A percentile compares a stretch with the other conserved stretches of the same genome.
These are phyloP conservation scores for Alloscopus bannaensis DNA, from an alignment of 2,888 invertebrate genomes.

Conservation along the genomic window DNA sequence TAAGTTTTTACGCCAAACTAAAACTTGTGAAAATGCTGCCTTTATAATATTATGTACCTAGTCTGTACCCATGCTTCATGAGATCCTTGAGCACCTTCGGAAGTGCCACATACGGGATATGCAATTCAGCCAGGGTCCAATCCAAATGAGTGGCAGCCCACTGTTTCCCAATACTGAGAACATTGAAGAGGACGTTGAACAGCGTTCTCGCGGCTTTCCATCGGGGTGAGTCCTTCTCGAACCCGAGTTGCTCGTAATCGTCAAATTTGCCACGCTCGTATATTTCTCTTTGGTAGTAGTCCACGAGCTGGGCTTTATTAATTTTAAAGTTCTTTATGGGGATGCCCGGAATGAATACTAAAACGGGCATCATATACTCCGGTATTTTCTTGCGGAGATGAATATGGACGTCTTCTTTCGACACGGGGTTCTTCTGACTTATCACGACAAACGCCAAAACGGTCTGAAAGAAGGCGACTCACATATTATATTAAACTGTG, in stretches of 20 bases:
- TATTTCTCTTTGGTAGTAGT: conserved; percentile 13
- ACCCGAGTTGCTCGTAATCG: neutral
- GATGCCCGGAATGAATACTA: conserved; percentile 21
- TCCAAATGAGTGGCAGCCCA: conserved; percentile 6
- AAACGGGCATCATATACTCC: conserved; percentile 18
- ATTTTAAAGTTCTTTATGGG: conserved; percentile 30
- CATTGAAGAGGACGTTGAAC: neutral
- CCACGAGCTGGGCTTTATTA: conserved; percentile 3
- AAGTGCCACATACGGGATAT: neutral
- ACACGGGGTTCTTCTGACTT: neutral
- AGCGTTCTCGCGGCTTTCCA: neutral
- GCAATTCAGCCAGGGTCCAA: neutral
- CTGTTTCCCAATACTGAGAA: neutral
- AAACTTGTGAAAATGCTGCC: no score
- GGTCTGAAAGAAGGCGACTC: neutral
- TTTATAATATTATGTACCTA: no score
- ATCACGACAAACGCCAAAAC: conserved; percentile 25
- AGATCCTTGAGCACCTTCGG: neutral
- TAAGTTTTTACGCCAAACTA: neutral
- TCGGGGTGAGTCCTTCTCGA: neutral
- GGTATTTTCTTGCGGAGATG: conserved; percentile 12
- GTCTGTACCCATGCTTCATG: neutral
- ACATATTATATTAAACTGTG: neutral
- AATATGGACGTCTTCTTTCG: conserved; percentile 9
- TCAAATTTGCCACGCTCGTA: no score